phyloP scores from a whole-genome alignment of 2,797 vertebrate species.

The Amblyopsis hoosieri region DNA sequence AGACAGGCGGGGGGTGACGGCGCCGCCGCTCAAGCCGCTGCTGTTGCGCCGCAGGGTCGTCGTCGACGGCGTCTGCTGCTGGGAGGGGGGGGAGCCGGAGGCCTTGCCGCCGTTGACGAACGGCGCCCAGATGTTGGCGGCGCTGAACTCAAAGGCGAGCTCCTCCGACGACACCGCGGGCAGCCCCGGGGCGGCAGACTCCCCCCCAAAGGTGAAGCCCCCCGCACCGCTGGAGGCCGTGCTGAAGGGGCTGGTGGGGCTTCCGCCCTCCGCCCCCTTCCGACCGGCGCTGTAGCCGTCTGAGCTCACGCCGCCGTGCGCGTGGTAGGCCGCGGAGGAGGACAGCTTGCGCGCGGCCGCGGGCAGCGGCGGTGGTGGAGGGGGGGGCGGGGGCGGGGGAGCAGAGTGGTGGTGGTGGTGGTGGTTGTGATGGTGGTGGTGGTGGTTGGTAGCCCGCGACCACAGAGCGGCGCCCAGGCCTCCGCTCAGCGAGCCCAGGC shows the following conservation, averaged over 20 bases:
- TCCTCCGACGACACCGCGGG: constrained; percentile 76
- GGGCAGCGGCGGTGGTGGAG: constrained; percentile 59
- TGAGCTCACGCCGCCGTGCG: constrained; percentile 65
- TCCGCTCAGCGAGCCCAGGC: constrained; percentile 73
- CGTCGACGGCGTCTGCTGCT: constrained; percentile 51
- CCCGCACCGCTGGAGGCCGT: constrained; percentile 75
- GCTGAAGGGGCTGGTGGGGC: constrained; percentile 88
- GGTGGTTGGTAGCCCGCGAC: constrained; percentile 83
- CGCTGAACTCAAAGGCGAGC: constrained; percentile 88
- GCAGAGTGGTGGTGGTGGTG: constrained; percentile 59
- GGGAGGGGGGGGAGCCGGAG: constrained; percentile 48
- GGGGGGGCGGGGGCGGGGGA: constrained; percentile 35
- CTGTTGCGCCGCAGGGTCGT: constrained; percentile 77
- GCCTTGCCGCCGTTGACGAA: constrained; percentile 80
- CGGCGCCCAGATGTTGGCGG: constrained; percentile 91
- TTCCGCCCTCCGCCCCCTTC: constrained; percentile 73
- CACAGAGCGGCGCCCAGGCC: constrained; percentile 79
- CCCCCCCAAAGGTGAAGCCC: constrained; percentile 82
- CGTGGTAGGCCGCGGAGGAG: constrained; percentile 68
- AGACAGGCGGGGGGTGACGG: constrained; percentile 86
- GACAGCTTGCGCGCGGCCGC: constrained; percentile 82
- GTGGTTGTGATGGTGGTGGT: constrained; percentile 18
- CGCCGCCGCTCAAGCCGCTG: constrained; percentile 81
- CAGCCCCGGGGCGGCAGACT: constrained; percentile 66
- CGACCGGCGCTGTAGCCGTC: constrained; percentile 64